Evolutionary conservation across 2,888 invertebrate species (phyloP).

Genomic region (Papilio elwesi): DNA sequence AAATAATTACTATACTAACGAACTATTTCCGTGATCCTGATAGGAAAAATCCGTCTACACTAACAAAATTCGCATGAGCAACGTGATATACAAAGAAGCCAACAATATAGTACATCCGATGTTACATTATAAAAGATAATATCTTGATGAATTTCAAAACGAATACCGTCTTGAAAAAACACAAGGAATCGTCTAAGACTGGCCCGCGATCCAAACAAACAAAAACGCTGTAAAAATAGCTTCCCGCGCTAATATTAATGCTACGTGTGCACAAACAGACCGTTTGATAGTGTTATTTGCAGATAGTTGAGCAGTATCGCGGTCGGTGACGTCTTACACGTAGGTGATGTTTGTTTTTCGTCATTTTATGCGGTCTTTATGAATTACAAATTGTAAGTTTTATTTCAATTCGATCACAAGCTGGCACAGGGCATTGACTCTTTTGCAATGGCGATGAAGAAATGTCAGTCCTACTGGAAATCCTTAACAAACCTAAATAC

Average conservation of each 20-base stretch:
- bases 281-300: constrained; percentile 35
- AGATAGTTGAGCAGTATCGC: background rate
- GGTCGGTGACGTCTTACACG: constrained; percentile 11
- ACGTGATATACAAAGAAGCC: too few relatives aligned
- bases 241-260: constrained; percentile 13
- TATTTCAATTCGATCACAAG: background rate
- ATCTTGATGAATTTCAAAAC: background rate
- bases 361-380: constrained; percentile 2
- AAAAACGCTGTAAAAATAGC: constrained; percentile 39
- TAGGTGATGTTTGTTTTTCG: constrained; percentile 9
- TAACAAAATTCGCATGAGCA: too few relatives aligned
- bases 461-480: background rate
- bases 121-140: too few relatives aligned
- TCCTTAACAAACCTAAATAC: too few relatives aligned
- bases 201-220: constrained; percentile 25
- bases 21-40: too few relatives aligned
- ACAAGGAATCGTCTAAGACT: background rate
- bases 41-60: too few relatives aligned
- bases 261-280: constrained; percentile 18
- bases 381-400: background rate
- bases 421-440: background rate
- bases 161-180: background rate
- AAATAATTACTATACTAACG: too few relatives aligned
- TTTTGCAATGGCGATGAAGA: background rate
- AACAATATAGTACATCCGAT: too few relatives aligned